Evolutionary conservation across 1,140 invertebrate genomes (phyloP), one percentile per base, ranked within the genome.

Genomic region (Colletes gigas): DNA sequence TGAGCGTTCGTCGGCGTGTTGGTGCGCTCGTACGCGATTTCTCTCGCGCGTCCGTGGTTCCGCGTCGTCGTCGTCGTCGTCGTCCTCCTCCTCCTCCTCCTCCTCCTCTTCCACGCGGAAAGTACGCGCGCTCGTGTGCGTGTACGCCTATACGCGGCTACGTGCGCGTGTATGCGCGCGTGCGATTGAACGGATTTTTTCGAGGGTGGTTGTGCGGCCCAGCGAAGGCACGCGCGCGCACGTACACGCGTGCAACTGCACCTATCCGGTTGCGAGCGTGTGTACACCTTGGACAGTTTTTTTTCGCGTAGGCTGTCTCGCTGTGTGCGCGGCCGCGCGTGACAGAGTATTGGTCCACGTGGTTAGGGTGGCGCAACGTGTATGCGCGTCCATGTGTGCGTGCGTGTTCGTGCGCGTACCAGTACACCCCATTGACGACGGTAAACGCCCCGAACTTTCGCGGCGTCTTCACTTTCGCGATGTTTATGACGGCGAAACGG

Each of bases 181-280:
- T 62, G 68, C 81, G 77, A 81, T 83, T 80, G 85, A 87, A 85
- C 84, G 81, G 81, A 87, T 83, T 87, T 87, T 67, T 87, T 87
- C 81, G 83, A 85, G 85, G 70, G 78, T 87, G 78, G 77, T 76
- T 66, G 85, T 86, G 55, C 3, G 76, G 67, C 60, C 81, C 65
- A 62, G 68, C 55, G 62, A 47, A 60, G 67, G 66, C 52, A 21
- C 83, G 39, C 55, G 54, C 55, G 77, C 55, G 52, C 67, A 59
- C 41, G 4, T 21, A 71, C 73, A 68, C 62, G 6, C 62, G 19
- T 47, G 41, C 76, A 63, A 19, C 50, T 10, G 19, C 59, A 63
- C 60, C 14, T 30, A 41, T 12, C 60, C 19, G 12, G 15, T n/a
- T 55, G 65, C 62, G 59, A n/a, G 15, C 71, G 68, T 81, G 68